A percentile compares a stretch with the other conserved stretches of the same genome.
phyloP scores from a whole-genome alignment of 2,113 vertebrate species.

The Chionodraco myersi region DNA sequence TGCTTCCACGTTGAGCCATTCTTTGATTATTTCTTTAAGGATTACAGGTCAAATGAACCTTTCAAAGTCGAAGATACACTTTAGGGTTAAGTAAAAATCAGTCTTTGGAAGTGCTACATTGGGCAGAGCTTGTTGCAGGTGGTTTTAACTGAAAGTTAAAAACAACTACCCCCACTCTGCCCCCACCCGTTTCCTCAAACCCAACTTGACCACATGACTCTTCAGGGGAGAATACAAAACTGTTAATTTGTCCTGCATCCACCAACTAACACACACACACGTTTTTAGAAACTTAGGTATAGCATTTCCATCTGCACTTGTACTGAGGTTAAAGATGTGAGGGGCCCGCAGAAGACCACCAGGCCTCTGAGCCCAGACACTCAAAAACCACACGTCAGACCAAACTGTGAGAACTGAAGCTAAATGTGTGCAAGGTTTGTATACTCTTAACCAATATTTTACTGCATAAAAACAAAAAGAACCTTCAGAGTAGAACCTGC shows the following conservation, averaged over 20 bases:
- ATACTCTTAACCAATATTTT: conserved; percentile 26
- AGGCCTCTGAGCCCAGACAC: conserved; percentile 30
- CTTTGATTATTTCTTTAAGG: not conserved
- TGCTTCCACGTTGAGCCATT: not conserved
- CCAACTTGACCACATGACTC: conserved; percentile 74
- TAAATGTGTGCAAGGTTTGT: conserved; percentile 3
- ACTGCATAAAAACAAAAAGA: conserved; percentile 7
- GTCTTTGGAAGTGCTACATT: not conserved
- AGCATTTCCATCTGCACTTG: conserved; percentile 51
- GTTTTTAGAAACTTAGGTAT: conserved; percentile 38
- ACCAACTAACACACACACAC: not conserved
- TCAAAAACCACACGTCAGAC: conserved; percentile 72
- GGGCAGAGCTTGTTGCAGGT: conserved; percentile 42
- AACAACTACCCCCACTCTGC: conserved; percentile 21
- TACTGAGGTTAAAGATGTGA: conserved; percentile 73
- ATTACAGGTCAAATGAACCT: not conserved
- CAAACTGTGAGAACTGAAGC: conserved; percentile 52
- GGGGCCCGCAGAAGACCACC: conserved; percentile 66
- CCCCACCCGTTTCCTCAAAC: conserved; percentile 54
- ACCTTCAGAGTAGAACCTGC: not conserved
- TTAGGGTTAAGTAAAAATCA: not conserved
- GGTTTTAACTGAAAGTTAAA: conserved; percentile 67
- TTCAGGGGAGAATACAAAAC: conserved; percentile 40
- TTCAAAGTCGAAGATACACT: not conserved
- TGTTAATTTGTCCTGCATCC: conserved; percentile 36